These are phyloP conservation scores for human DNA, from an alignment of 2,113 vertebrate genomes.

Conservation along the genomic window DNA sequence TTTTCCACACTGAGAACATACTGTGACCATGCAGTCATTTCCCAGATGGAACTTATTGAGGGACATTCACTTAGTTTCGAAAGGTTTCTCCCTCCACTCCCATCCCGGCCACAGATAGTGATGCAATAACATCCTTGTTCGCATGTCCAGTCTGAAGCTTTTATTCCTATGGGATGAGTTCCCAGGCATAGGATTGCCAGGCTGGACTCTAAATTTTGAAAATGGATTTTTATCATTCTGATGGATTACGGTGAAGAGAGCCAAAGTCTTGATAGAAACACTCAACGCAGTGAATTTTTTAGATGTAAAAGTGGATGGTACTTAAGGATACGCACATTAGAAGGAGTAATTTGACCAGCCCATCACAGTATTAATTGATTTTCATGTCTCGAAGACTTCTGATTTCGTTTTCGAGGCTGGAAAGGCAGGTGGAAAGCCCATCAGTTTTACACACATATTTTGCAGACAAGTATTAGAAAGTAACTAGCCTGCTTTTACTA, in stretches of 20 bases:
- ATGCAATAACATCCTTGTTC: not conserved
- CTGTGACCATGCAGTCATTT: fast-evolving
- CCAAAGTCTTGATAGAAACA: slow-evolving; percentile 63
- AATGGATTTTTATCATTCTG: slow-evolving; percentile 67
- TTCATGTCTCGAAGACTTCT: slow-evolving; percentile 34
- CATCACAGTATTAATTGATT: slow-evolving; percentile 49
- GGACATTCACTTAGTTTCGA: not conserved
- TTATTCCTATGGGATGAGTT: slow-evolving; percentile 36
- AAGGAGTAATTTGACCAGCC: slow-evolving; percentile 36
- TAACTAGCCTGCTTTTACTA: not conserved
- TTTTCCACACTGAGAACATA: not conserved
- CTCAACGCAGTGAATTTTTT: slow-evolving; percentile 40
- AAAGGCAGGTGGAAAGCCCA: not conserved
- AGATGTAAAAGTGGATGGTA: slow-evolving; percentile 37
- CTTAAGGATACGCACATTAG: slow-evolving; percentile 60
- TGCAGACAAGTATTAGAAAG: not conserved
- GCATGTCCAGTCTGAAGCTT: not conserved
- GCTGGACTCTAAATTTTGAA: slow-evolving; percentile 36
- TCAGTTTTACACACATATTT: not conserved
- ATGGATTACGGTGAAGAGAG: slow-evolving; percentile 53
- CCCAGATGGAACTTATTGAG: not conserved
- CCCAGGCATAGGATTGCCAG: slow-evolving; percentile 48
- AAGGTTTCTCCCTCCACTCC: not conserved
- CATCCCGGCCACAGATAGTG: not conserved
- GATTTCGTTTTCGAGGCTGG: not conserved